A percentile compares a stretch with the other conserved stretches of the same genome.
phyloP scores from a whole-genome alignment of 2,797 vertebrate species.

The Falco novaeseelandiae region DNA sequence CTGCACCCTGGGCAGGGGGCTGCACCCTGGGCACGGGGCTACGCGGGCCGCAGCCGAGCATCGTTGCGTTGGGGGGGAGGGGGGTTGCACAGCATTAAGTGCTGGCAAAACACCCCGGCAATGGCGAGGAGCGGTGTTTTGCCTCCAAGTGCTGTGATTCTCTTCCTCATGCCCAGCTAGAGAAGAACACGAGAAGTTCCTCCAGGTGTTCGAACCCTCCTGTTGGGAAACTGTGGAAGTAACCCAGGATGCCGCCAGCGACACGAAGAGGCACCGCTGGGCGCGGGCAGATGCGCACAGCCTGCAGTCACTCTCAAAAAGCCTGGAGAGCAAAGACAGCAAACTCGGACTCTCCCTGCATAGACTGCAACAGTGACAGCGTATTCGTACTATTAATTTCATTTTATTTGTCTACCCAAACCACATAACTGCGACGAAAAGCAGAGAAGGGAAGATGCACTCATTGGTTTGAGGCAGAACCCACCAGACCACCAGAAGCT shows the following conservation, averaged over 20 bases:
- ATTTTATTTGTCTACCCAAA: neutral
- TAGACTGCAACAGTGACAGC: conserved; percentile 7
- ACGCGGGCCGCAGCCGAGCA: neutral
- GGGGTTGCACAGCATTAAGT: neutral
- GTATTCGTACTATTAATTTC: neutral
- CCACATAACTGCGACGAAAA: neutral
- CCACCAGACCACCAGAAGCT: neutral
- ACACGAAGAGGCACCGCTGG: neutral
- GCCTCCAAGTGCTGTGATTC: neutral
- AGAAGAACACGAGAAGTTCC: neutral
- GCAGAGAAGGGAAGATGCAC: neutral
- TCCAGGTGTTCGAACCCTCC: neutral
- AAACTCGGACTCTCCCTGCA: conserved; percentile 10
- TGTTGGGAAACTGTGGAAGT: neutral
- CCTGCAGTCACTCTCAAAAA: neutral
- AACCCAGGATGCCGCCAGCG: neutral
- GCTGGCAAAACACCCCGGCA: neutral
- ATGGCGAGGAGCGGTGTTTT: neutral
- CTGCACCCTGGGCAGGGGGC: too few species aligned
- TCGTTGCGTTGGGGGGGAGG: neutral
- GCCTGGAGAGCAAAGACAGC: neutral
- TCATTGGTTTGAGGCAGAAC: neutral
- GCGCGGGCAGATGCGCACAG: neutral
- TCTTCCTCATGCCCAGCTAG: neutral
- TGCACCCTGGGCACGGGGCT: too few species aligned